phyloP scores from a whole-genome alignment of 1,140 invertebrate species.

The Ceratosolen fusciceps region DNA sequence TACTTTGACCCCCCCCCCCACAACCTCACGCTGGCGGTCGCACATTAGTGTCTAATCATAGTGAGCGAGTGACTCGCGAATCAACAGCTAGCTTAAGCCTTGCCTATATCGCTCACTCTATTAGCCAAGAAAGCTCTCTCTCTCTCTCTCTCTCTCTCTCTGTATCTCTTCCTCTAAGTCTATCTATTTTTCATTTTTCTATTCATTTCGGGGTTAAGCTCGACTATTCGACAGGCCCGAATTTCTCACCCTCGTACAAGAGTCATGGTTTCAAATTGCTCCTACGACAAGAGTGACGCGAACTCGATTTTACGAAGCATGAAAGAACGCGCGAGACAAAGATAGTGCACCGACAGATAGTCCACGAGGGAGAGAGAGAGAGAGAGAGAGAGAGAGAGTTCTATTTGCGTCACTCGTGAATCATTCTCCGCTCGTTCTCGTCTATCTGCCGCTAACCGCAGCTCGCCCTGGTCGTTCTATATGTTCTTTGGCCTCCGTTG shows the following conservation, averaged over 20 bases:
- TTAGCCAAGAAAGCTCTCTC: neutral
- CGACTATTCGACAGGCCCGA: conserved; percentile 48
- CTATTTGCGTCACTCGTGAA: conserved; percentile 70
- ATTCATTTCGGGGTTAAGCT: neutral
- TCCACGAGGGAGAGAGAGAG: neutral
- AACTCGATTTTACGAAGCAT: conserved; percentile 56
- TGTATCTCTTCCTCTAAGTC: neutral
- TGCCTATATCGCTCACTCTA: neutral
- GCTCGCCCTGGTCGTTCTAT: neutral
- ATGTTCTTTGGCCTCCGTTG: neutral
- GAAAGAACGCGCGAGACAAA: conserved; percentile 43
- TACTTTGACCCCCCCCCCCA: neutral
- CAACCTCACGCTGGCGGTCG: no score
- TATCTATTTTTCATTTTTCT: neutral
- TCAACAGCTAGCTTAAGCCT: conserved; percentile 10
- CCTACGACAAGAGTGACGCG: conserved; percentile 51
- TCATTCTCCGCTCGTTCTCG: conserved; percentile 61
- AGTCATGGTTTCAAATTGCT: conserved; percentile 53
- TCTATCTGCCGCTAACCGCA: conserved; percentile 58
- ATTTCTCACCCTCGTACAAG: conserved; percentile 60
- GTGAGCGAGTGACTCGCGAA: neutral
- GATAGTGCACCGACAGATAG: neutral
- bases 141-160: neutral
- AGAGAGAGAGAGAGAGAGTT: conserved; percentile 52
- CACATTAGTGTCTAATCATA: conserved; percentile 10